Evolutionary conservation across 2,797 vertebrate genomes (phyloP), one percentile per base, ranked within the genome.

Genomic region (Scleropages formosus): DNA sequence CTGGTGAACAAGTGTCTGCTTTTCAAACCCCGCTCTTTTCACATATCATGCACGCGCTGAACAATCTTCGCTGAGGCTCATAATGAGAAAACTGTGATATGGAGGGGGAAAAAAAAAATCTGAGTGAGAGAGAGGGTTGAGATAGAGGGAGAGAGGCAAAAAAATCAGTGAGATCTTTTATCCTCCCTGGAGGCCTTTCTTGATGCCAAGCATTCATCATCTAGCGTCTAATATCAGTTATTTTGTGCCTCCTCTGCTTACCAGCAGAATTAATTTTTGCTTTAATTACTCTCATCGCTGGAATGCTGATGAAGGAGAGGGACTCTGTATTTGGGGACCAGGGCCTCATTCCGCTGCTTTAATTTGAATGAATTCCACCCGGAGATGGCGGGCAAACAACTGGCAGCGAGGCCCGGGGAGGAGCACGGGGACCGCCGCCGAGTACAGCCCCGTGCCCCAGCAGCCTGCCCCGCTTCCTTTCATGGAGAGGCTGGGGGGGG

Each of bases 261-360:
- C 95, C 31, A 98, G 95, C 96, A 98, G 97, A 99, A 99, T 99
- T 99, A 98, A 99, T 99, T 98, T 98, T 95, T 97, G 96, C 96
- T 98, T 98, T 99, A 99, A 99, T 99, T 98, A 99, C 96, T 99
- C 97, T 98, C 96, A 98, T 98, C 96, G 95, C 96, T 96, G 96
- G 97, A 98, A 99, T 99, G 96, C 96, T 98, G 97, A 99, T 99
- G 97, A 98, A 98, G 96, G 95, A 96, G 95, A 96, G 96, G 95
- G 96, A 98, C 96, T 94, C 94, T 94, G 96, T 95, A 98, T 97
- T 96, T 95, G 96, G 96, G 96, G 96, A 98, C 94, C 94, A 91
- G 92, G 94, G 94, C 95, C 95, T 97, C 95, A 95, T 97, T 96
- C 96, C 95, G 93, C 95, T 93, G 95, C 96, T 96, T 98, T 98